These are phyloP conservation scores for Andrena minutula DNA, from an alignment of 2,888 invertebrate genomes.

Conservation along the genomic window DNA sequence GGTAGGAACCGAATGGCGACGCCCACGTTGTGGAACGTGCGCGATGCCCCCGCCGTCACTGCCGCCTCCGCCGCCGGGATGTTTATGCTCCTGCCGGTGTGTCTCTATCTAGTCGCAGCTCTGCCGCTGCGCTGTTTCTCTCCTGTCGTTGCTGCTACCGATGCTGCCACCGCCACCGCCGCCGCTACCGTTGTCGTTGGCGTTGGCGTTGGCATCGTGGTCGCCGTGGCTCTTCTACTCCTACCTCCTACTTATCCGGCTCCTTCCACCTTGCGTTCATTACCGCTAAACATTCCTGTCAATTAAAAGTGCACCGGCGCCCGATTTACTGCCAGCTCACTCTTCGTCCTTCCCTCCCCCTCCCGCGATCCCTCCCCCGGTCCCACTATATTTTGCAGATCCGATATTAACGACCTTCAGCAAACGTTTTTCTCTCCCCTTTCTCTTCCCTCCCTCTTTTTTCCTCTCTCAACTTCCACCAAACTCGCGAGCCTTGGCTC, in stretches of 20 bases:
- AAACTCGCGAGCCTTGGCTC: background rate
- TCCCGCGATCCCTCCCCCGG: slow-evolving; percentile 4
- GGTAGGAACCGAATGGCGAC: slow-evolving; percentile 78
- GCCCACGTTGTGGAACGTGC: slow-evolving; percentile 82
- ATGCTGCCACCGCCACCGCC: slow-evolving; percentile 47
- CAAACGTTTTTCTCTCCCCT: background rate
- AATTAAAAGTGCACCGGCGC: slow-evolving; percentile 82
- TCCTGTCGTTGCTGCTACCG: slow-evolving; percentile 69
- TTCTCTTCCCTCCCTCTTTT: background rate
- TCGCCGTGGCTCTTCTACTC: slow-evolving; percentile 38
- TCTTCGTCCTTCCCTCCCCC: slow-evolving; percentile 37
- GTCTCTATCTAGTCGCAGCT: slow-evolving; percentile 81
- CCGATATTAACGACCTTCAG: slow-evolving; percentile 29
- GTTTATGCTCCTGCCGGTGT: slow-evolving; percentile 82
- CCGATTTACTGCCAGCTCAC: slow-evolving; percentile 77
- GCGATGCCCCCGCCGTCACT: slow-evolving; percentile 72
- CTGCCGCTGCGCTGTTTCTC: slow-evolving; percentile 65
- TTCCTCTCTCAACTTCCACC: background rate
- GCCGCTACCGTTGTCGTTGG: slow-evolving; percentile 29
- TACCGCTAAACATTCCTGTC: slow-evolving; percentile 84
- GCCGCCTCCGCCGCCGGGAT: slow-evolving; percentile 71
- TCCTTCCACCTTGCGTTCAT: slow-evolving; percentile 78
- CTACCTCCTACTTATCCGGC: slow-evolving; percentile 61
- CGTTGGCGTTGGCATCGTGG: slow-evolving; percentile 41
- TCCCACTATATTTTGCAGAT: slow-evolving; percentile 25